phyloP scores from a whole-genome alignment of 2,888 invertebrate genomes.

The Byasa hedistus region DNA sequence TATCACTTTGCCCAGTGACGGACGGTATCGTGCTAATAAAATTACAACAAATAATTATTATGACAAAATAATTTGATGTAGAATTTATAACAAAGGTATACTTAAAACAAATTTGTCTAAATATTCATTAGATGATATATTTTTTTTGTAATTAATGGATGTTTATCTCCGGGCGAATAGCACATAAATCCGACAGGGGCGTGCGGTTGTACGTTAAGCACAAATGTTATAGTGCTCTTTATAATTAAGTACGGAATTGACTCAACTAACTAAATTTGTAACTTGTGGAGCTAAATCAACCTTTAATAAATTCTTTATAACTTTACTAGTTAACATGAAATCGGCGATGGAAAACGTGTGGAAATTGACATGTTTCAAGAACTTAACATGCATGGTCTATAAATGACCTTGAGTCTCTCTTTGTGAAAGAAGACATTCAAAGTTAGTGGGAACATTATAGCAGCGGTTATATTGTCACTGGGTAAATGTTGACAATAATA shows the following conservation, averaged over 20 bases:
- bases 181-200: slow-evolving; percentile 75
- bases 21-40: no score
- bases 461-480: no score
- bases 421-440: no score
- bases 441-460: no score
- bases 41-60: no score
- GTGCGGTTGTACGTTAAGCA: slow-evolving; percentile 67
- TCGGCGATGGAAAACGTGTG: no score
- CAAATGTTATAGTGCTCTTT: slow-evolving; percentile 75
- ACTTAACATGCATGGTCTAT: no score
- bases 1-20: no score
- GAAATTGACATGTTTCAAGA: no score
- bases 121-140: slow-evolving; percentile 54
- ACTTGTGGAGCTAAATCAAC: slow-evolving; percentile 34
- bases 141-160: slow-evolving; percentile 79
- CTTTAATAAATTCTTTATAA: slow-evolving; percentile 6
- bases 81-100: slow-evolving; percentile 12
- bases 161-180: slow-evolving; percentile 70
- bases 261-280: slow-evolving; percentile 36
- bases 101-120: slow-evolving; percentile 17
- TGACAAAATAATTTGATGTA: neutral
- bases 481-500: no score
- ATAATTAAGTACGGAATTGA: slow-evolving; percentile 71
- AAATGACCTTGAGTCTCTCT: no score
- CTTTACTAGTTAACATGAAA: no score